A percentile compares a stretch with the other conserved stretches of the same genome.
These are phyloP conservation scores for Coregonus suidteri DNA, from an alignment of 2,797 vertebrate species.

Conservation along the genomic window DNA sequence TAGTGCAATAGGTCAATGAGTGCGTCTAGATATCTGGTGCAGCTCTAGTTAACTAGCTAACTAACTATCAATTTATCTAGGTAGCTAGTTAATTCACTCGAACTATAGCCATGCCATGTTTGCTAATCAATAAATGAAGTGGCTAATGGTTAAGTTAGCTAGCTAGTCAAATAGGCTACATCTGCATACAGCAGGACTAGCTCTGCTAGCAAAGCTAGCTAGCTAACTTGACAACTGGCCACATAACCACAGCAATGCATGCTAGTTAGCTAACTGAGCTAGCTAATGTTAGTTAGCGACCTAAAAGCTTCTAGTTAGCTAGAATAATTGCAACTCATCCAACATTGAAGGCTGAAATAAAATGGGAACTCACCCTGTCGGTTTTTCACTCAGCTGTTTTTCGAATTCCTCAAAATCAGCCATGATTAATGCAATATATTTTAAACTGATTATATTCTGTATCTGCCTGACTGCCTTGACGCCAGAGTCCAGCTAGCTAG, in stretches of 20 bases:
- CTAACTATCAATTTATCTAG: not conserved
- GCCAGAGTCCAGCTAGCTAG: not conserved
- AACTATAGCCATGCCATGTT: not conserved
- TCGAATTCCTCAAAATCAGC: slow-evolving; percentile 81
- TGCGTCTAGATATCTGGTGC: not conserved
- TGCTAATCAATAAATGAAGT: not conserved
- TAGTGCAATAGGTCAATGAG: not conserved
- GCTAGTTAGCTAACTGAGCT: not conserved
- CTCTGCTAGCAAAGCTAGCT: not conserved
- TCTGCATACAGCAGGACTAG: not conserved
- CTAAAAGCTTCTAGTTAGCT: no score
- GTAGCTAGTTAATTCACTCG: not conserved
- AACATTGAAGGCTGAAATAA: not conserved
- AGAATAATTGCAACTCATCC: not conserved
- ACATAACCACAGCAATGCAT: not conserved
- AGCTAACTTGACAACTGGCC: not conserved
- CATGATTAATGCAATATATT: slow-evolving; percentile 40
- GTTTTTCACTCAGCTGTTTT: slow-evolving; percentile 77
- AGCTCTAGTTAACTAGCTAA: not conserved
- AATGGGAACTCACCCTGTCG: slow-evolving; percentile 66
- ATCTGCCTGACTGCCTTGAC: not conserved
- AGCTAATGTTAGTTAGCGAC: not conserved
- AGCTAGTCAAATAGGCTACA: not conserved
- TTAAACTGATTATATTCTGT: not conserved
- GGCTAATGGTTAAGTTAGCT: not conserved